Evolutionary conservation across 2,113 vertebrate species (phyloP).

Genomic region (Apeltes quadracus): DNA sequence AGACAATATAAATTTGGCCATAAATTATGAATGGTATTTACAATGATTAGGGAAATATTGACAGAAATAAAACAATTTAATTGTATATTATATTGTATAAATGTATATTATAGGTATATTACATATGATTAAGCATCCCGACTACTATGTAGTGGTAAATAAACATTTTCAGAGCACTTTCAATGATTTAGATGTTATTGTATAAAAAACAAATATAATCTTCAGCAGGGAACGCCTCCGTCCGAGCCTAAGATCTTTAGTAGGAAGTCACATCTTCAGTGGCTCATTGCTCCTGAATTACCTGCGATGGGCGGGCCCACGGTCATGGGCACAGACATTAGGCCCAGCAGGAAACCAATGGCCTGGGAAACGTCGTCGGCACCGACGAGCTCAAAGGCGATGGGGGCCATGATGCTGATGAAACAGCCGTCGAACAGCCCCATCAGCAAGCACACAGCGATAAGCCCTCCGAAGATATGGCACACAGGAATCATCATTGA

Average conservation of each 20-base stretch:
- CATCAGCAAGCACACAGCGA: conserved; percentile 95
- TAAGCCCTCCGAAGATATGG: conserved; percentile 85
- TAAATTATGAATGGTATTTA: background rate
- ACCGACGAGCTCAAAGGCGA: conserved; percentile 95
- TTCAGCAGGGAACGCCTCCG: background rate
- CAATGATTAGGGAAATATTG: background rate
- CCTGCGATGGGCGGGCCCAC: conserved; percentile 96
- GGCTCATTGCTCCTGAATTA: conserved; percentile 58
- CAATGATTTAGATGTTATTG: background rate
- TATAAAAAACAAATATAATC: background rate
- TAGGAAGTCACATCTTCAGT: too few relatives aligned
- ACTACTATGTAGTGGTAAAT: background rate
- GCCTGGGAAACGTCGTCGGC: conserved; percentile 91
- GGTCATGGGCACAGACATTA: conserved; percentile 97
- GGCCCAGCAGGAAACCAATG: conserved; percentile 94
- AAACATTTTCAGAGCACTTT: background rate
- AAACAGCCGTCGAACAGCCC: conserved; percentile 98
- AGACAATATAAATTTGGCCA: background rate
- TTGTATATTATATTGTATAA: too few relatives aligned
- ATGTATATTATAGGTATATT: too few relatives aligned
- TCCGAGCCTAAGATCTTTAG: too few relatives aligned
- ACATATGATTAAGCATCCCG: background rate
- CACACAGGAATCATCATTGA: conserved; percentile 98
- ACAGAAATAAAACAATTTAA: too few relatives aligned
- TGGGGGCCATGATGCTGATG: conserved; percentile 98